Evolutionary conservation across 2,888 invertebrate genomes (phyloP).

Genomic region (Hemistola chrysoprasaria): DNA sequence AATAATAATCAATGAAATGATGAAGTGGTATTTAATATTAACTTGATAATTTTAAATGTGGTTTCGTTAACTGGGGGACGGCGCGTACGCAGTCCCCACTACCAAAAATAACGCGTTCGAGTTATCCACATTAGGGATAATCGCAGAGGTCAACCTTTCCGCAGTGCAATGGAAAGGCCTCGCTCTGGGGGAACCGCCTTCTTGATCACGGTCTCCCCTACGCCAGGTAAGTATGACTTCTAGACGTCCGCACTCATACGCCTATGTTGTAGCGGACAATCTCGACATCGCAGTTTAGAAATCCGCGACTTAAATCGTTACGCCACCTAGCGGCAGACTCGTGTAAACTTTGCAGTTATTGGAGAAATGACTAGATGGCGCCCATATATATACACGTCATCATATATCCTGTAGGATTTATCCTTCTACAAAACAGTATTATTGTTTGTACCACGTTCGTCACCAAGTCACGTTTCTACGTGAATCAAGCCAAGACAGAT

Average conservation of each 20-base stretch:
- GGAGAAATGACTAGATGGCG: too few relatives aligned
- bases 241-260: not conserved
- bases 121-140: slow-evolving; percentile 13
- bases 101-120: slow-evolving; percentile 20
- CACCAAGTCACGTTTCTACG: too few relatives aligned
- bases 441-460: too few relatives aligned
- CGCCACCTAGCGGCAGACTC: not conserved
- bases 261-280: not conserved
- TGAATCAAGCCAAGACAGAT: too few relatives aligned
- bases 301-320: not conserved
- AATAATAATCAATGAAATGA: too few relatives aligned
- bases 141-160: slow-evolving; percentile 20
- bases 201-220: slow-evolving; percentile 18
- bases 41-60: too few relatives aligned
- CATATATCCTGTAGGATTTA: too few relatives aligned
- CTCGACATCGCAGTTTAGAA: slow-evolving; percentile 9
- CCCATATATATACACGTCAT: too few relatives aligned
- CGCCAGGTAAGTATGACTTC: slow-evolving; percentile 16
- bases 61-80: not conserved
- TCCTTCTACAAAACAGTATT: too few relatives aligned
- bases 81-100: slow-evolving; percentile 17
- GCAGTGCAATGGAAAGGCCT: slow-evolving; percentile 17
- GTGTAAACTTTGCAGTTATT: too few relatives aligned
- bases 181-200: slow-evolving; percentile 20
- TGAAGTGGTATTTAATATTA: too few relatives aligned